Evolutionary conservation across 2,888 invertebrate species (phyloP).

Genomic region (Thecocarcelia acutangulata): DNA sequence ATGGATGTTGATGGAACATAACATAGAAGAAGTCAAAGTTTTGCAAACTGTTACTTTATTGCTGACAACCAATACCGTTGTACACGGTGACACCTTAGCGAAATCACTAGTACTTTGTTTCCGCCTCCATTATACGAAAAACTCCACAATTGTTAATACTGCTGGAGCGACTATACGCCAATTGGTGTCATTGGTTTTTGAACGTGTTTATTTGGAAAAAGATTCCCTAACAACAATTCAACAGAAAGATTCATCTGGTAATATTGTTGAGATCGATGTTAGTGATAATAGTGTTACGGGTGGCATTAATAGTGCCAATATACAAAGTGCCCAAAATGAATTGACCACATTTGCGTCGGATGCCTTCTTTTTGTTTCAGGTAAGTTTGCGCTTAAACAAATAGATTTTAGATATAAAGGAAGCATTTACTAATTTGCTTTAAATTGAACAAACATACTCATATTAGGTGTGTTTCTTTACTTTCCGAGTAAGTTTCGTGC

Average conservation of each 20-base stretch:
- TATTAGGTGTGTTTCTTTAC: too few relatives aligned
- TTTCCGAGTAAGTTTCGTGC: too few relatives aligned
- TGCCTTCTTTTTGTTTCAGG: constrained; percentile 96
- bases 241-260: constrained; percentile 69
- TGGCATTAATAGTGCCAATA: constrained; percentile 69
- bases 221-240: constrained; percentile 74
- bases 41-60: constrained; percentile 96
- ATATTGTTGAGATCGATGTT: constrained; percentile 66
- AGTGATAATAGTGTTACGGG: constrained; percentile 65
- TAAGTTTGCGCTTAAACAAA: constrained; percentile 74
- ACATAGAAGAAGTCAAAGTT: constrained; percentile 96
- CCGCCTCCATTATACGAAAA: constrained; percentile 96
- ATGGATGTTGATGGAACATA: constrained; percentile 96
- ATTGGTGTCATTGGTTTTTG: constrained; percentile 94
- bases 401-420: too few relatives aligned
- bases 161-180: constrained; percentile 99
- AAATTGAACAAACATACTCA: too few relatives aligned
- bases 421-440: too few relatives aligned
- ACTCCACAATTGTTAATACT: constrained; percentile 96
- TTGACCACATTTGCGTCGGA: constrained; percentile 94
- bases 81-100: constrained; percentile 96
- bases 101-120: constrained; percentile 97
- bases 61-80: constrained; percentile 96
- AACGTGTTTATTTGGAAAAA: constrained; percentile 85
- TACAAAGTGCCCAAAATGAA: constrained; percentile 81